Evolutionary conservation across 1,140 invertebrate genomes (phyloP).

Genomic region (Aleiodes sp.): DNA sequence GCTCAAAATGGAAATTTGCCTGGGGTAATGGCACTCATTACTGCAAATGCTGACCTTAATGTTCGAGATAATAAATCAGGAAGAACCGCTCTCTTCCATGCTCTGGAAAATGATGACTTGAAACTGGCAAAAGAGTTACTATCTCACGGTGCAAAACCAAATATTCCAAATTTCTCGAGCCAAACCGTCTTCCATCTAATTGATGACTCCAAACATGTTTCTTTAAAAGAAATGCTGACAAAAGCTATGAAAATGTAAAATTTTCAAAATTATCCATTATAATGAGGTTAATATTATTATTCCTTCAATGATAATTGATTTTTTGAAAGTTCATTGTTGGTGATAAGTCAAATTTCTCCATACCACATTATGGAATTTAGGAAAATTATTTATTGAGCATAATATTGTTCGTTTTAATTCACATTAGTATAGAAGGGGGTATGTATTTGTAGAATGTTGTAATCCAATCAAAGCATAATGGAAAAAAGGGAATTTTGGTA

Average conservation of each 20-base stretch:
- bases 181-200: constrained; percentile 43
- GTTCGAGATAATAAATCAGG: constrained; percentile 51
- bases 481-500: too few relatives aligned
- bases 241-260: constrained; percentile 20
- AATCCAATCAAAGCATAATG: too few relatives aligned
- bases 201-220: constrained; percentile 37
- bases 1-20: constrained; percentile 36
- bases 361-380: neutral
- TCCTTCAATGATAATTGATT: neutral
- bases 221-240: constrained; percentile 35
- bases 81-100: constrained; percentile 55
- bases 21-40: constrained; percentile 42
- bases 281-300: too few relatives aligned
- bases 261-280: too few relatives aligned
- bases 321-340: too few relatives aligned
- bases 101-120: constrained; percentile 44
- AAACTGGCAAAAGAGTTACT: constrained; percentile 41
- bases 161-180: constrained; percentile 47
- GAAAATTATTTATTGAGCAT: neutral
- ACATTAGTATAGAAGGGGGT: neutral
- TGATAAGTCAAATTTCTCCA: too few relatives aligned
- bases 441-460: too few relatives aligned
- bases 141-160: constrained; percentile 42
- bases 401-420: neutral
- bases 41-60: constrained; percentile 44